phyloP scores from a whole-genome alignment of 2,797 vertebrate genomes.

The Gymnopithys bicolor region DNA sequence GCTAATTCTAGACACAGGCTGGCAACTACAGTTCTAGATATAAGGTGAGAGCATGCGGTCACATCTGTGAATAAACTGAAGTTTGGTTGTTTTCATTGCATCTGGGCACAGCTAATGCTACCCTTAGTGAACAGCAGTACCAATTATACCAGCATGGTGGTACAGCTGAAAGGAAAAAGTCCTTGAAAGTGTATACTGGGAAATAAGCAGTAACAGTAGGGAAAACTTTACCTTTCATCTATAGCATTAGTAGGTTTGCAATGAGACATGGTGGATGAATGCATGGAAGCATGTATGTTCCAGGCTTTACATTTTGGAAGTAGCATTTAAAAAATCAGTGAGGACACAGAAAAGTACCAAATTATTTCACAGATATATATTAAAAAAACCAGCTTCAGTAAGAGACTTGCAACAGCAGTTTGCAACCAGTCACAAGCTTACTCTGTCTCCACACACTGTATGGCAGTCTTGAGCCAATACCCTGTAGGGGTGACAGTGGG shows the following conservation, averaged over 20 bases:
- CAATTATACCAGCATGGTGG: fast-evolving
- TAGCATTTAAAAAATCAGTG: neutral
- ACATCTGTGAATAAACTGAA: neutral
- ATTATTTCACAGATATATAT: neutral
- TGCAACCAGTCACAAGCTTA: neutral
- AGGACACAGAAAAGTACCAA: neutral
- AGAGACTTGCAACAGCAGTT: neutral
- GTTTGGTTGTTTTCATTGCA: neutral
- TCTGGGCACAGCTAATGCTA: neutral
- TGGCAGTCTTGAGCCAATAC: fast-evolving
- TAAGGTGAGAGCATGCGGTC: neutral
- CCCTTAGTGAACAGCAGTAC: neutral
- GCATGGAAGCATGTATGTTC: neutral
- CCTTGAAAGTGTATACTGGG: neutral
- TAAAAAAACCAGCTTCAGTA: neutral
- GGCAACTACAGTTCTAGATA: neutral
- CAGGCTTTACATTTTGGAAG: neutral
- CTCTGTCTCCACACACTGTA: neutral
- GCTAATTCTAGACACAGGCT: neutral
- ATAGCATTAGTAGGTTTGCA: neutral
- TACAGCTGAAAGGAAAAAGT: neutral
- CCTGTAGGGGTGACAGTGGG: too few species aligned
- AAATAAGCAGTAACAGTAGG: neutral
- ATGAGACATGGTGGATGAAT: neutral
- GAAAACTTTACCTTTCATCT: neutral